Evolutionary conservation across 2,113 vertebrate species (phyloP), one percentile per base, ranked within the genome.

Genomic region (Tupaia chinensis): DNA sequence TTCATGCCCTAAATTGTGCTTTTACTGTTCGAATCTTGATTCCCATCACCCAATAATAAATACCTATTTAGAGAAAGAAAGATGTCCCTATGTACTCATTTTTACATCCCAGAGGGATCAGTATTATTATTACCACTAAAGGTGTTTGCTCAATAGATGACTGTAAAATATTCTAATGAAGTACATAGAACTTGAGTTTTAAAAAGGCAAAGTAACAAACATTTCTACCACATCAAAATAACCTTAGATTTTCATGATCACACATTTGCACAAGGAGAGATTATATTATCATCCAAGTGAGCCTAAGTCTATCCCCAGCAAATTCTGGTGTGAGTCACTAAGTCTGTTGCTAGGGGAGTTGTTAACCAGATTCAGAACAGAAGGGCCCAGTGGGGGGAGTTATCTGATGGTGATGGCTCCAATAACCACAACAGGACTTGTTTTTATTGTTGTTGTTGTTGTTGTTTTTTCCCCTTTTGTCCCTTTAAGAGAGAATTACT

Each of bases 281-380:
- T 77, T 25, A 68, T 32, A 58, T 82, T 93, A 69, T 81, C 74
- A 63, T 69, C 78, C 93, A 83, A 60, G 63, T 44, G 74, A 87
- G 17, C 66, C 73, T n/a, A 34, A 11, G 44, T 92, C 9, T 90
- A 63, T 79, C 53, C 53, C 34, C 76, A 97, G 25, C 4, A 68
- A 63, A 87, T 90, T 85, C 83, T 95, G 83, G 25, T 81, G 22
- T 77, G 72, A 93, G 23, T 91, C 79, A 93, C 60, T 94, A 77
- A 72, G 15, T 92, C 80, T 76, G 72, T 92, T 95, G 80, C 93
- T 96, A 93, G 16, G 93, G 69, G 17, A 92, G 89, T 92, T 95
- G 80, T 54, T 95, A 92, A 29, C 77, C 34, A 92, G 91, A 83
- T 81, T 89, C 84, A 83, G 32, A 96, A 69, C 74, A 92, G 76